Conservation (phyloP, 2,113 vertebrate genomes). For the Crypturellus undulatus region DNA sequence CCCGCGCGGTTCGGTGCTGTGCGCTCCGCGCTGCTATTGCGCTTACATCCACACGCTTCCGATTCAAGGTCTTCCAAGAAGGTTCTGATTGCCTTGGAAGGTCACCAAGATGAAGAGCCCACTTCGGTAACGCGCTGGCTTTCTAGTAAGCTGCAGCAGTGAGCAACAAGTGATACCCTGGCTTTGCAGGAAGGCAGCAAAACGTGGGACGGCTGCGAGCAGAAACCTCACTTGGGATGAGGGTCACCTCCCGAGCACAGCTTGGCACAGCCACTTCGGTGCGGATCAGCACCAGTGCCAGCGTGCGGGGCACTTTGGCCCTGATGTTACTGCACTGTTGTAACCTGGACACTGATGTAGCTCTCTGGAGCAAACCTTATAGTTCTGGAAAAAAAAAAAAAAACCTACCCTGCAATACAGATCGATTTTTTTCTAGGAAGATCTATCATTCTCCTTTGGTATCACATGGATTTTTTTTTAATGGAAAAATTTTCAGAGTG, state of each 20-base stretch:
- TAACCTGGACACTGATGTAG: fast-evolving
- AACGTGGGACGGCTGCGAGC: neutral
- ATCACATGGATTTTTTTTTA: neutral
- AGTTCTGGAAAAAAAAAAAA: neutral
- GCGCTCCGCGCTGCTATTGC: neutral
- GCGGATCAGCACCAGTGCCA: neutral
- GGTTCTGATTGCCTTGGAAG: conserved; percentile 20
- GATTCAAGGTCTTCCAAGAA: conserved; percentile 46
- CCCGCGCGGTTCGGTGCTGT: neutral
- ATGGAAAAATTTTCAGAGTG: neutral
- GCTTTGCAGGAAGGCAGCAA: neutral
- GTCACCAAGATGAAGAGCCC: conserved; percentile 31
- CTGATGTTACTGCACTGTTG: neutral
- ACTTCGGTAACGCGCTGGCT: neutral
- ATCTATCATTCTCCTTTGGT: neutral
- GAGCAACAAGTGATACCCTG: neutral
- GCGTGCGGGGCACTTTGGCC: neutral
- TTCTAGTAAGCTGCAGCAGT: neutral
- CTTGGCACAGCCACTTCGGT: neutral
- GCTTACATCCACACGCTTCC: neutral
- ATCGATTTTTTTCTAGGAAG: neutral
- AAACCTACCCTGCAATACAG: neutral
- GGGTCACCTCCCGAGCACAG: neutral
- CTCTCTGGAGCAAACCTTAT: neutral
- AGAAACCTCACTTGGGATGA: neutral